A percentile compares a stretch with the other conserved stretches of the same genome.
phyloP scores from a whole-genome alignment of 2,888 invertebrate genomes.

The Myopa testacea region DNA sequence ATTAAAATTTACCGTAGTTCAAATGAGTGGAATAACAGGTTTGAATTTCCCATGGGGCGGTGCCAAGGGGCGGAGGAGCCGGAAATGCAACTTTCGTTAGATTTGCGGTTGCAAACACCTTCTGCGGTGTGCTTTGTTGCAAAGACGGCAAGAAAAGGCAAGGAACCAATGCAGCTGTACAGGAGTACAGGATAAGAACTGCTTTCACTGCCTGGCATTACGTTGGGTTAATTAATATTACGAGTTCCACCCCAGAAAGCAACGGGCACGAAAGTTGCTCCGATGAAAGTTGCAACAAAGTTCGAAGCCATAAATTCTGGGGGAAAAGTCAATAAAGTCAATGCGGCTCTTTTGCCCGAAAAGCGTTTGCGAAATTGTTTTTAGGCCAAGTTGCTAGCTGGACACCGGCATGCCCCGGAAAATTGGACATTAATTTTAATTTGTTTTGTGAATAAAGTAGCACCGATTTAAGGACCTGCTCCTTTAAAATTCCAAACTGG shows the following conservation, averaged over 20 bases:
- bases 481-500: too few relatives aligned
- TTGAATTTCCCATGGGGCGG: slow-evolving; percentile 21
- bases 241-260: slow-evolving; percentile 7
- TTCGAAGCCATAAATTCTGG: slow-evolving; percentile 25
- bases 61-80: background rate
- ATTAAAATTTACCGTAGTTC: slow-evolving; percentile 36
- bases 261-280: background rate
- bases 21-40: slow-evolving; percentile 29
- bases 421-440: too few relatives aligned
- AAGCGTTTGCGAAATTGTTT: background rate
- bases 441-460: too few relatives aligned
- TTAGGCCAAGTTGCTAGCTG: background rate
- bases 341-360: background rate
- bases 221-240: slow-evolving; percentile 31
- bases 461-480: too few relatives aligned
- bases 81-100: slow-evolving; percentile 23
- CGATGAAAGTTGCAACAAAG: slow-evolving; percentile 10
- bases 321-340: slow-evolving; percentile 30
- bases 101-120: slow-evolving; percentile 5
- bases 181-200: background rate
- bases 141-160: background rate
- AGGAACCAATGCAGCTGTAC: background rate
- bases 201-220: background rate
- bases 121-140: background rate
- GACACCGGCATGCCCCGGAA: background rate